phyloP scores from a whole-genome alignment of 1,140 invertebrate genomes.

The Steinernema khuongi region DNA sequence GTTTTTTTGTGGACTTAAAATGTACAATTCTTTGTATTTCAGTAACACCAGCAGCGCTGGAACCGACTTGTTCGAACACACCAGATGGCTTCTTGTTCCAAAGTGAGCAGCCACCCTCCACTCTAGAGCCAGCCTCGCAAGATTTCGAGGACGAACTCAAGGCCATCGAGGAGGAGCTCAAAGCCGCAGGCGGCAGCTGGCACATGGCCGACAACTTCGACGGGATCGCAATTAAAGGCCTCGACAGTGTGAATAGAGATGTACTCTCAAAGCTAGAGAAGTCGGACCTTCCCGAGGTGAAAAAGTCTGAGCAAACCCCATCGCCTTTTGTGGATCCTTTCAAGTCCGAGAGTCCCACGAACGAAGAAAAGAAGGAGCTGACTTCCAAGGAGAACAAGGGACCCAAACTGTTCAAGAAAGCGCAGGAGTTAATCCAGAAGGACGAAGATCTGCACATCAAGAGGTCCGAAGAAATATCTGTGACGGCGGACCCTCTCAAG shows the following conservation, averaged over 20 bases:
- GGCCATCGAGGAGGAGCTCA: background rate
- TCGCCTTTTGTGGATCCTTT: background rate
- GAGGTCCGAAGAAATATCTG: background rate
- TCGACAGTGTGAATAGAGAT: background rate
- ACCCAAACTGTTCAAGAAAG: background rate
- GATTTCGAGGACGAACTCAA: background rate
- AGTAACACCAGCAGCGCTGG: background rate
- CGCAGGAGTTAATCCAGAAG: background rate
- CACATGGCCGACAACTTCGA: conserved; percentile 7
- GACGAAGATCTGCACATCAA: background rate
- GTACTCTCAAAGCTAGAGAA: background rate
- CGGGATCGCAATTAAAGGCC: background rate
- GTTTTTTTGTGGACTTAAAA: background rate
- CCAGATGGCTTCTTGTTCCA: background rate
- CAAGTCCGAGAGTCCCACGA: background rate
- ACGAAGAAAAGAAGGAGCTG: background rate
- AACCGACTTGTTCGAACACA: background rate
- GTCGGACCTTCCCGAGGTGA: background rate
- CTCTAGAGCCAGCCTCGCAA: background rate
- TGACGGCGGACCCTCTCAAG: background rate
- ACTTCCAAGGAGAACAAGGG: background rate
- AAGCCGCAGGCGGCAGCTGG: background rate
- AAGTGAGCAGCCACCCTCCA: background rate
- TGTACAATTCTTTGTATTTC: background rate
- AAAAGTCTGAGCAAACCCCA: background rate